Evolutionary conservation across 2,113 vertebrate species (phyloP).

Genomic region (Eira barbara): DNA sequence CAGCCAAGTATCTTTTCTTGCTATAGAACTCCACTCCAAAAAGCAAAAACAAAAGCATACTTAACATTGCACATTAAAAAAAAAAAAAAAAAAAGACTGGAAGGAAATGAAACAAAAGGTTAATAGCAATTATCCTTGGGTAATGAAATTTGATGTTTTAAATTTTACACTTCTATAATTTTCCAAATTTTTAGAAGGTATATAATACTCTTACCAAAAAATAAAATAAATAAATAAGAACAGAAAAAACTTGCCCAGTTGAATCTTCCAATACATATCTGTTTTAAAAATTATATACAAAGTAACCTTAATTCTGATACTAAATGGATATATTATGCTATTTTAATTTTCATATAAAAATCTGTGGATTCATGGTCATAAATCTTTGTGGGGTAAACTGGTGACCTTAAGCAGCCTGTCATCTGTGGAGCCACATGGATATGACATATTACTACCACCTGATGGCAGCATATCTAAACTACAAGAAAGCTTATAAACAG

Average conservation of each 20-base stretch:
- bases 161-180: slow-evolving; percentile 17
- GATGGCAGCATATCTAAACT: slow-evolving; percentile 65
- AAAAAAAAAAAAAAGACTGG: not conserved
- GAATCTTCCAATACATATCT: not conserved
- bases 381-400: not conserved
- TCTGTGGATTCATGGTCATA: not conserved
- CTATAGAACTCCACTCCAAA: not conserved
- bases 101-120: slow-evolving; percentile 31
- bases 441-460: slow-evolving; percentile 57
- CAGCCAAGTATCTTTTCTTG: not conserved
- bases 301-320: not conserved
- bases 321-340: not conserved
- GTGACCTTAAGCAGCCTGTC: not conserved
- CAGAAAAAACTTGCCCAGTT: not conserved
- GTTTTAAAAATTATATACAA: slow-evolving; percentile 47
- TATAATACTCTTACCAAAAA: not conserved
- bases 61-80: not conserved
- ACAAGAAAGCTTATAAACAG: slow-evolving; percentile 33
- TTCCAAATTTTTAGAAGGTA: not conserved
- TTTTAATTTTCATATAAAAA: slow-evolving; percentile 23
- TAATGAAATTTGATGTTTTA: slow-evolving; percentile 29
- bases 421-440: not conserved
- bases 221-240: not conserved
- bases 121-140: not conserved
- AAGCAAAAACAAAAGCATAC: not conserved